A percentile compares a stretch with the other conserved stretches of the same genome.
These are phyloP conservation scores for Platycheirus rosarum DNA, from an alignment of 2,888 invertebrate species.

Conservation along the genomic window DNA sequence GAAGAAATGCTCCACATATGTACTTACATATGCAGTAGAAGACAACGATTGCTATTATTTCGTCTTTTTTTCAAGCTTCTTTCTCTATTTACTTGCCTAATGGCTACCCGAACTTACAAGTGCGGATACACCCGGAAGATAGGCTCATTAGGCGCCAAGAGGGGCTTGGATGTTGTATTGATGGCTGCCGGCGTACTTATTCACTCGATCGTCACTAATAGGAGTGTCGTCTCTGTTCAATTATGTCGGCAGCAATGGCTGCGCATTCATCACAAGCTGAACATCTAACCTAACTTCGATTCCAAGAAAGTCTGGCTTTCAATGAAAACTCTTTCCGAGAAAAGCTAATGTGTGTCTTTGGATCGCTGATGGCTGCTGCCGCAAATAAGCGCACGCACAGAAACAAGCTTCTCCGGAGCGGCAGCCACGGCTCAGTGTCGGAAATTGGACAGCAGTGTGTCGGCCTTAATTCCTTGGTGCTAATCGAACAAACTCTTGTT, in stretches of 20 bases:
- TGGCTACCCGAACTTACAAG: constrained; percentile 42
- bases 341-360: constrained; percentile 23
- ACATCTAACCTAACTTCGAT: background rate
- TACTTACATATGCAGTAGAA: constrained; percentile 34
- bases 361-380: constrained; percentile 24
- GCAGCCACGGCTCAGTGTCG: constrained; percentile 24
- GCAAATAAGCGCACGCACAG: constrained; percentile 20
- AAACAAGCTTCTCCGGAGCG: constrained; percentile 12
- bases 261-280: constrained; percentile 8
- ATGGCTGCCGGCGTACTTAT: constrained; percentile 32
- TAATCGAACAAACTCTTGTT: constrained; percentile 66
- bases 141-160: constrained; percentile 55
- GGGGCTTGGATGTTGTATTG: constrained; percentile 34
- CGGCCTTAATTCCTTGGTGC: constrained; percentile 45
- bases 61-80: constrained; percentile 22
- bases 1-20: constrained; percentile 57
- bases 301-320: constrained; percentile 11
- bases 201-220: constrained; percentile 22
- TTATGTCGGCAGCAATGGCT: background rate
- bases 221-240: constrained; percentile 50
- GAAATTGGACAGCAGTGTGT: background rate
- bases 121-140: constrained; percentile 60
- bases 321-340: constrained; percentile 2
- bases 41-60: constrained; percentile 18
- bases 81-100: constrained; percentile 59